Conservation (phyloP, 2,888 invertebrate genomes). For the Maniola hyperantus region DNA sequence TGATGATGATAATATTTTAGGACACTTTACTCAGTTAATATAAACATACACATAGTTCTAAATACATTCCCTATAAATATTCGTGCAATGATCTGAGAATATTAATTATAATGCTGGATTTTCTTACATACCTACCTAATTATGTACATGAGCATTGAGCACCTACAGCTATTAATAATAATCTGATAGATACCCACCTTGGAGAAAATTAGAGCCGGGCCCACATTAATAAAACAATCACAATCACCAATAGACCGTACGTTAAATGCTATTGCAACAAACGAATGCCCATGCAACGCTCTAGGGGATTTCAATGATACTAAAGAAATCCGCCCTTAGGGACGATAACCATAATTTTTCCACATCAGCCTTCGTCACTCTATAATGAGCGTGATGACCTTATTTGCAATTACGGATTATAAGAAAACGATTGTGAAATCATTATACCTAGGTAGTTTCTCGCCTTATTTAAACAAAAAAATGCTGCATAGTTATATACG, state of each 20-base stretch:
- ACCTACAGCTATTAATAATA: neutral
- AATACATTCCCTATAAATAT: no score
- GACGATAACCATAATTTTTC: slow-evolving; percentile 19
- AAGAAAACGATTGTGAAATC: slow-evolving; percentile 33
- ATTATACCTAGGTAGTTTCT: slow-evolving; percentile 24
- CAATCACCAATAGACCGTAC: neutral
- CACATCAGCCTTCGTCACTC: slow-evolving; percentile 30
- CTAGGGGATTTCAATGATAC: slow-evolving; percentile 14
- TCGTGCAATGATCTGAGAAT: no score
- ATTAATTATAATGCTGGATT: no score
- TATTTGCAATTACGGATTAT: slow-evolving; percentile 28
- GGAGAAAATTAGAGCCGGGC: neutral
- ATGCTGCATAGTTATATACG: neutral
- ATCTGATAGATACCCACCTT: neutral
- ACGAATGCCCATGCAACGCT: slow-evolving; percentile 10
- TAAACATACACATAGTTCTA: no score
- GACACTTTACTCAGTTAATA: no score
- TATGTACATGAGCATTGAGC: no score
- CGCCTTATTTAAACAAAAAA: slow-evolving; percentile 29
- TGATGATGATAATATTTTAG: no score
- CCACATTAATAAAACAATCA: slow-evolving; percentile 3
- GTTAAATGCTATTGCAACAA: neutral
- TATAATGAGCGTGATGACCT: slow-evolving; percentile 26
- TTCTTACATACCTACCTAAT: neutral
- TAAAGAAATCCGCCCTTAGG: slow-evolving; percentile 21